Evolutionary conservation across 2,888 invertebrate species (phyloP).

Genomic region (Drosophila greeni): DNA sequence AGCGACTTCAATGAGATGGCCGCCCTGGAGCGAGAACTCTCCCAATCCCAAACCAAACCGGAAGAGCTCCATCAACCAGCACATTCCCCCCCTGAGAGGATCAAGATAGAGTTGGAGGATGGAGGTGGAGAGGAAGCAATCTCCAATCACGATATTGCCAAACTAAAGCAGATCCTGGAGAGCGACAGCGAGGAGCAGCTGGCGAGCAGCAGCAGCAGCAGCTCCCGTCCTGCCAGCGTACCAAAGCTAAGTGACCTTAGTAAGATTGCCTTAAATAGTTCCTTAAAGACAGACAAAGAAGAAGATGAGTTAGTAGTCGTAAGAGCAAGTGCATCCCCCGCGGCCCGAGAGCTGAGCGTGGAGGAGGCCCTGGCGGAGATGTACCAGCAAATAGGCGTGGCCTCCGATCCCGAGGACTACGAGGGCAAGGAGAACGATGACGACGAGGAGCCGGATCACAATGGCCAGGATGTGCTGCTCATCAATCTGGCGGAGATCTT

Average conservation of each 20-base stretch:
- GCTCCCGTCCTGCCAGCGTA: constrained; percentile 51
- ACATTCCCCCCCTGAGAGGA: neutral
- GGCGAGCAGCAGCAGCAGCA: neutral
- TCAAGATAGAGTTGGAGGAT: neutral
- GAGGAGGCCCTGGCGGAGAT: constrained; percentile 76
- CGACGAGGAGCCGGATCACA: constrained; percentile 11
- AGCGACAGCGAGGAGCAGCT: constrained; percentile 62
- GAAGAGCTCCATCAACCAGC: constrained; percentile 9
- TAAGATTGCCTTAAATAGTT: constrained; percentile 79
- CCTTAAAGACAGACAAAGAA: constrained; percentile 61
- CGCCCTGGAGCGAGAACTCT: constrained; percentile 73
- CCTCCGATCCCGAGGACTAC: constrained; percentile 63
- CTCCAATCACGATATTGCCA: constrained; percentile 69
- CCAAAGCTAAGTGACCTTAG: constrained; percentile 80
- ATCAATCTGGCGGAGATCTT: constrained; percentile 77
- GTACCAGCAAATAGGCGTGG: constrained; percentile 74
- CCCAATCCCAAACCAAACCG: constrained; percentile 37
- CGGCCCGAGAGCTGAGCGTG: constrained; percentile 71
- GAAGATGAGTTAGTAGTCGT: constrained; percentile 59
- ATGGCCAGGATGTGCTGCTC: constrained; percentile 73
- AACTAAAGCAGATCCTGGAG: constrained; percentile 74
- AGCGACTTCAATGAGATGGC: constrained; percentile 72
- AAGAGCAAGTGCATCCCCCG: constrained; percentile 36
- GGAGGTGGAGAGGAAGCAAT: neutral
- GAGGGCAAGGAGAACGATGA: constrained; percentile 26